These are phyloP conservation scores for Argyrosomus regius DNA, from an alignment of 2,797 vertebrate species.

Conservation along the genomic window DNA sequence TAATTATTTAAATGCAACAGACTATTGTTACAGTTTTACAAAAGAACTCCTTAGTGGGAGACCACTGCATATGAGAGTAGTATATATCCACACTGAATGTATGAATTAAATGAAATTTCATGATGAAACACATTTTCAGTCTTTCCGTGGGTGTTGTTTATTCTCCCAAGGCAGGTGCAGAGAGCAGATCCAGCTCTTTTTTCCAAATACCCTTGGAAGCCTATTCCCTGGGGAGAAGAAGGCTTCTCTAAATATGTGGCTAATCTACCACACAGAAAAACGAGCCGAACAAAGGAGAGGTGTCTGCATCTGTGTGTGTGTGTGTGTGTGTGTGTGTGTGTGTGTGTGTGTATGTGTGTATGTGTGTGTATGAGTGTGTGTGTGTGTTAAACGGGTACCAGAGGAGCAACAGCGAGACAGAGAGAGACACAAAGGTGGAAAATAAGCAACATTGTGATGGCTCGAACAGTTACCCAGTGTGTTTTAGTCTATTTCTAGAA, in stretches of 20 bases:
- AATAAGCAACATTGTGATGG: conserved; percentile 54
- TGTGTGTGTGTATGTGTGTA: not conserved
- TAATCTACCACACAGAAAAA: conserved; percentile 69
- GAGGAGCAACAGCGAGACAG: conserved; percentile 43
- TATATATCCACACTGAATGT: not conserved
- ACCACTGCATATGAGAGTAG: not conserved
- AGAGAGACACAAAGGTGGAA: conserved; percentile 51
- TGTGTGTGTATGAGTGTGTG: too few species aligned
- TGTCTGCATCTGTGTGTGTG: not conserved
- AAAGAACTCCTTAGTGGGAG: not conserved
- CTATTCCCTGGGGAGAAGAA: conserved; percentile 64
- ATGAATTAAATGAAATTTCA: conserved; percentile 32
- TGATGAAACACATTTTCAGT: conserved; percentile 48
- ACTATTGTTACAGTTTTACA: conserved; percentile 2
- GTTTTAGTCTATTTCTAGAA: conserved; percentile 64
- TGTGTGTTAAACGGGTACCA: conserved; percentile 49
- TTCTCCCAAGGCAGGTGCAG: conserved; percentile 71
- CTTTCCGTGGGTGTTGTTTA: conserved; percentile 57
- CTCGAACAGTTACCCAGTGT: conserved; percentile 63
- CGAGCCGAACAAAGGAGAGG: conserved; percentile 43
- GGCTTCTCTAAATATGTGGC: conserved; percentile 79
- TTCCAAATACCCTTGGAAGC: conserved; percentile 72
- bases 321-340: not conserved
- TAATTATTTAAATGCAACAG: conserved; percentile 6
- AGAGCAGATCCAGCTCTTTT: conserved; percentile 69